Evolutionary conservation across 2,888 invertebrate genomes (phyloP), one percentile per base, ranked within the genome.

Genomic region (Troides helena): DNA sequence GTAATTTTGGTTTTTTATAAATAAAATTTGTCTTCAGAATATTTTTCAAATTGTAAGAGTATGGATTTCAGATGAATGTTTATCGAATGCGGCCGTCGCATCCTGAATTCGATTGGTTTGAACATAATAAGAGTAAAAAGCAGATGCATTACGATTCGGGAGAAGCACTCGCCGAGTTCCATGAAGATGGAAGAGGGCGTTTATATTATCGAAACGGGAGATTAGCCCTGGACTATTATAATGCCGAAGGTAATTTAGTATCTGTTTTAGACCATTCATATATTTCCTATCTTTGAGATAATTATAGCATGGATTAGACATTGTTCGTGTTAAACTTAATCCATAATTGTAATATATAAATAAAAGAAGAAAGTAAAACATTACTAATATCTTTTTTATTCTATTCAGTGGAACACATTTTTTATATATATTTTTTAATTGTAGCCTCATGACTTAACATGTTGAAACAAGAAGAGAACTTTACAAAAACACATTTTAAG

Each of bases 101-200:
- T 30, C 91, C 92, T 0, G 89, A 92, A 73, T 90, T 89, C 61
- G 85, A 91, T 77, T 92, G 92, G 92, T 92, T 92, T 72, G 82
- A 87, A 74, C 85, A 83, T 67, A 88, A 92, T 70, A 90, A 86
- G 74, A 81, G 80, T 67, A 90, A 89, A 76, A 78, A 84, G 25
- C 21, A 80, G 12, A 84, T 91, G 81, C 65, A 73, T 23, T 91
- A 90, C 72, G 87, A 89, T 64, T 76, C 82, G 0, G 92, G 91
- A 1, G 91, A 90, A 73, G 85, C 77, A 66, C 75, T 92, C 3
- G 90, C 92, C 0, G 86, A 90, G 72, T 85, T 92, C 71, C 83
- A 88, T 39, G 87, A 89, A 30, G 84, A 84, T 21, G 89, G 90
- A 4, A 85, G 85, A 12, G 87, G 89, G 1, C 84, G 86, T 1